Evolutionary conservation across 2,113 vertebrate species (phyloP), one percentile per base, ranked within the genome.

Genomic region (Accipiter cooperii): DNA sequence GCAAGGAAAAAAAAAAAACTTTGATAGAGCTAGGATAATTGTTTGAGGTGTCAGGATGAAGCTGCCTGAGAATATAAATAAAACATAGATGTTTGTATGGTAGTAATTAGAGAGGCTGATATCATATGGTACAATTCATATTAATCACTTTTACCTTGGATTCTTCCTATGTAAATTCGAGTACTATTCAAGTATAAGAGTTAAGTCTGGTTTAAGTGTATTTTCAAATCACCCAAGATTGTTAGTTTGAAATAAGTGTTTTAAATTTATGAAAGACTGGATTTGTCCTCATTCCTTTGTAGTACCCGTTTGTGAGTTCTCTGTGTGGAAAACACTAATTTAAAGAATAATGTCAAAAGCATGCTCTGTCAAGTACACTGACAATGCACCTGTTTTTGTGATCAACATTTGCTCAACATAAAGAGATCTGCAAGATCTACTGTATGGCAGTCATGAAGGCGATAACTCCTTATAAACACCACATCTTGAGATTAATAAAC

Each of bases 401-500:
- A 64, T 84, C 76, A 92, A 82, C 36, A 77, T 97, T 94, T 89
- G 60, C 68, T 94, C 93, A 95, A 55, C 87, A 81, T 77, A 96
- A 87, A 83, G 61, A 84, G 24, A 78, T 89, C 58, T 84, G 52
- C n/a, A 38, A 94, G 84, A 91, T 90, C 77, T 79, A 54, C n/a
- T 87, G 54, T 54, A 77, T 52, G 36, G 74, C 90, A 92, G 79
- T 55, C 17, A 31, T 87, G 68, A 90, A 94, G 61, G 78, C 2
- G 19, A 91, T 80, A 95, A 88, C 49, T 85, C 84, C 70, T 96
- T 93, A 85, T 89, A 97, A 97, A 92, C 90, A 89, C 76, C 95
- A 66, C 83, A 92, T 96, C 71, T 97, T 94, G 95, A 89, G 87
- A 90, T 97, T 98, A 98, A 98, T 98, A 98, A 98, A 98, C 98